These are phyloP conservation scores for Drosophila sp. DNA, from an alignment of 1,140 invertebrate species.

Conservation along the genomic window DNA sequence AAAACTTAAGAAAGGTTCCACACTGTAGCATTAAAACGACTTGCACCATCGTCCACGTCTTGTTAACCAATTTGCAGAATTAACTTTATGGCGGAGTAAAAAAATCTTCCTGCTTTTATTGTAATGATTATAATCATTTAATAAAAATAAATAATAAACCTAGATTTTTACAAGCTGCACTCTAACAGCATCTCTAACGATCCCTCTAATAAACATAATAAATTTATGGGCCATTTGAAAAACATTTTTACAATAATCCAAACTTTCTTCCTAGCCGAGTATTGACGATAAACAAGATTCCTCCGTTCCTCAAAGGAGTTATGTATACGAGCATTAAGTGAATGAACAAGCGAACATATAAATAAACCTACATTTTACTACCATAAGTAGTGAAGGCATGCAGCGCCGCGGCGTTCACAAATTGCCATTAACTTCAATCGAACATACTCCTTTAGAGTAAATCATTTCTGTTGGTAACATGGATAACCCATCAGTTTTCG, in stretches of 20 bases:
- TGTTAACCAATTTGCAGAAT: not conserved
- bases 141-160: not conserved
- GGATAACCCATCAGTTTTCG: not conserved
- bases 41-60: too few species aligned
- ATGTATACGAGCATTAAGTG: not conserved
- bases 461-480: not conserved
- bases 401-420: not conserved
- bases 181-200: not conserved
- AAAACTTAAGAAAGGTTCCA: too few species aligned
- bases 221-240: not conserved
- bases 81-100: not conserved
- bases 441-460: not conserved
- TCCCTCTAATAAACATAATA: not conserved
- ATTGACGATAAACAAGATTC: not conserved
- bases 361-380: not conserved
- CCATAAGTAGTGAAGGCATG: not conserved
- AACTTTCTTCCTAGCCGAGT: not conserved
- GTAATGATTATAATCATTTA: conserved; percentile 3
- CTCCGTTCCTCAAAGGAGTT: not conserved
- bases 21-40: too few species aligned
- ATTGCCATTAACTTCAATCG: not conserved
- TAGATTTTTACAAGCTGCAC: not conserved
- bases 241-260: not conserved
- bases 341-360: not conserved
- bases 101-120: not conserved